Evolutionary conservation across 1,140 invertebrate species (phyloP), one percentile per base, ranked within the genome.

Genomic region (Hylaeus anthracinus): DNA sequence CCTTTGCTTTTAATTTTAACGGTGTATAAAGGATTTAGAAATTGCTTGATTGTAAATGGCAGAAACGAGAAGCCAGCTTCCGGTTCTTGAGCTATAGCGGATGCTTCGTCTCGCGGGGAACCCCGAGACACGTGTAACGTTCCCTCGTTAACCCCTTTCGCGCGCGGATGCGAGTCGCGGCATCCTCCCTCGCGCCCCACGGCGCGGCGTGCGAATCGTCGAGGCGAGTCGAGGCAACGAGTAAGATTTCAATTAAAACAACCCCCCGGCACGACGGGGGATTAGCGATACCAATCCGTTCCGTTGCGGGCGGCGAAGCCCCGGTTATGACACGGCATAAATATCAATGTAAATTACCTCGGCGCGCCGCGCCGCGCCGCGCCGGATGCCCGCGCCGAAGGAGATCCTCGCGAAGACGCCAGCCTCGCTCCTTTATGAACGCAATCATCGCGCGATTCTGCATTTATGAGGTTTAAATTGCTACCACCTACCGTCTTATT

Each of bases 221-320:
- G 63, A 60, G 71, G 81, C 87, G 88, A 89, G 90, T 86, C 77
- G 89, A 88, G 86, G 86, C 84, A 85, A 87, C 90, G 91, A 92
- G 91, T 93, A 93, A 93, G 93, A 93, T 93, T 93, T 93, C 93
- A 93, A 93, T 93, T 93, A 93, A 93, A 93, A 93, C 92, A 93
- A 93, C 91, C 92, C 92, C 92, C 92, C 88, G 86, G 88, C 89
- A 92, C 70, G 90, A 82, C 80, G 79, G 88, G 86, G 92, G 93
- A 93, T 93, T 93, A 93, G 90, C 89, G 90, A 88, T 92, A 92
- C 91, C 91, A 93, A 93, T 93, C 92, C 92, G 90, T 91, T 88
- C 81, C 88, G 84, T 87, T 71, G 80, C 71, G 65, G 43, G 58
- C 72, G 67, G 75, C 79, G 79, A 55, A 83, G 81, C 64, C 82